Evolutionary conservation across 2,797 vertebrate species (phyloP), one percentile per base, ranked within the genome.

Genomic region (Fratercula arctica): DNA sequence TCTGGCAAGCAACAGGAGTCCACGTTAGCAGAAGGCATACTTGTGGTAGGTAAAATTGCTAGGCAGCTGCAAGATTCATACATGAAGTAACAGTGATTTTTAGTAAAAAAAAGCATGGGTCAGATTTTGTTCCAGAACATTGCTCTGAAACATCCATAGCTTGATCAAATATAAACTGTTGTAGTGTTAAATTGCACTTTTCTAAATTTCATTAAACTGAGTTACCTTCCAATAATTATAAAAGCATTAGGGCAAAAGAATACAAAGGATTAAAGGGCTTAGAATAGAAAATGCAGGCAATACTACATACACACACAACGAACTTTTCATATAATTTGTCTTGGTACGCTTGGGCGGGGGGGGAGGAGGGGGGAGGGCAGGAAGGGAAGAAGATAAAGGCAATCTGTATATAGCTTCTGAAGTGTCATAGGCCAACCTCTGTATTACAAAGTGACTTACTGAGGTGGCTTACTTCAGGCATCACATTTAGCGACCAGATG

Each of bases 291-390:
- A 35, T 20, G 3, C 2, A 41, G 39, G 25, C 25, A 74, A 31
- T 46, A 7, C 10, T 45, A 23, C 29, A 63, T 3, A 13, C 6
- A 35, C 20, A 31, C 10, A 3, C 14, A 7, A 17, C 2, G 16
- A 56, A 1, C 7, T 81, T 60, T 14, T 68, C 16, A 1, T 12
- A 3, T 21, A 5, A 37, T 68, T 75, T 67, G 33, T 63, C 25
- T 60, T 31, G 26, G 53, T 51, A 29, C 6, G 1, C 28, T n/a
- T 35, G 15, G 43, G 17, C 6, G 15, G 33, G 7, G n/a, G 33
- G 39, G 8, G 9, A 5, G 31, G 8, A 3, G 13, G 14, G 9
- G 6, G 31, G 8, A 3, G 13, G 14, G 6, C 0, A 9, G 41
- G 21, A 73, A 53, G 48, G 24, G 33, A 61, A 46, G 17, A 13